Evolutionary conservation across 2,113 vertebrate genomes (phyloP).

Genomic region (Carettochelys insculpta): DNA sequence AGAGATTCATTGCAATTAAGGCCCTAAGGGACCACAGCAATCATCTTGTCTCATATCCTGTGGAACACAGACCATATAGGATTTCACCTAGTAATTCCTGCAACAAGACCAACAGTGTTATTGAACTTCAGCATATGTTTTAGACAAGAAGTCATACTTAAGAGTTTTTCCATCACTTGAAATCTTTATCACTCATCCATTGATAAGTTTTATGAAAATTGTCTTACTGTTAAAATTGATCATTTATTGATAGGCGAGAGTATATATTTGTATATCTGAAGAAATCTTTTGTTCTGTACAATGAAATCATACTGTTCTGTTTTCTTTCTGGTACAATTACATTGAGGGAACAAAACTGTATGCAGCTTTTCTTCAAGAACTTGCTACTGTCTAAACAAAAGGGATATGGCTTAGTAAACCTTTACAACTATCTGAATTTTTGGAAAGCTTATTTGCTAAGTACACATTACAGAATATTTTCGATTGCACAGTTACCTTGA

Average conservation of each 20-base stretch:
- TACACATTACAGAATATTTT: rapidly evolving
- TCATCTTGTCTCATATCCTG: not conserved
- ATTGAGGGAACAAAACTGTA: slow-evolving; percentile 10
- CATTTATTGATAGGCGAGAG: not conserved
- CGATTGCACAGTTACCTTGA: rapidly evolving
- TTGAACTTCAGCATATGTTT: not conserved
- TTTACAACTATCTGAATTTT: rapidly evolving
- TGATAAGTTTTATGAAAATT: not conserved
- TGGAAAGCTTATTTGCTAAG: not conserved
- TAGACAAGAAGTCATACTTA: not conserved
- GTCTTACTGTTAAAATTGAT: not conserved
- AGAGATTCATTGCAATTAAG: not conserved
- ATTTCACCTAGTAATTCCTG: not conserved
- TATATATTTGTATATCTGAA: not conserved
- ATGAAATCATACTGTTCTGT: not conserved
- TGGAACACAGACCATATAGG: rapidly evolving
- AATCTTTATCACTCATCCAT: not conserved
- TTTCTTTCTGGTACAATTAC: slow-evolving; percentile 2
- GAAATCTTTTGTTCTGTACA: not conserved
- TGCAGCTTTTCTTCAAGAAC: slow-evolving; percentile 11
- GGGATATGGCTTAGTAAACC: rapidly evolving
- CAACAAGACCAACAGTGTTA: not conserved
- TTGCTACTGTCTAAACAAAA: not conserved
- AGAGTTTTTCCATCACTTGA: not conserved
- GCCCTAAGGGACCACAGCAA: not conserved